Base-by-base conservation (phyloP, 1,140 invertebrate genomes). In the Tetraneura akinire region DNA sequence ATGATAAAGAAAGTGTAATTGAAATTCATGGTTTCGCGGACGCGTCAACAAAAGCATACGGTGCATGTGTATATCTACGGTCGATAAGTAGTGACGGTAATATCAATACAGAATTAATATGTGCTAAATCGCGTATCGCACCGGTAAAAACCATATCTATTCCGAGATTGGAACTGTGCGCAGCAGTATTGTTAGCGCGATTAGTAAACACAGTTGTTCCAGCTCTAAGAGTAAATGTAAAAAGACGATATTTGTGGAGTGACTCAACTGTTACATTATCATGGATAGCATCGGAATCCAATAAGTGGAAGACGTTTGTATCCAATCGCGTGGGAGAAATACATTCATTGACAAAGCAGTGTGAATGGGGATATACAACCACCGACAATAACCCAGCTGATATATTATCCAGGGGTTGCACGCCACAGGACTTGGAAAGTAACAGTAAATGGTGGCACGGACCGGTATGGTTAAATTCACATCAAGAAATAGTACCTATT, bases 361-460 rank as follows among this genome's bases (percentile, higher is more conserved):
- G 18, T 9, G 49, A 32, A 21, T 85, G 84, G 84, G 47, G 60
- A 1, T 82, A 84, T 47, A 81, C 84, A 1, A 85, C 83, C 3
- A 84, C 83, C 5, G 84, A 85, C 64, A 62, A 82, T 37, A 37
- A 37, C 32, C 32, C 32, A 37, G 32, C 32, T 37, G 32, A 37
- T 37, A 37, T 37, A 37, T 4, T 37, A 4, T 14, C 71, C 82
- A 9, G 84, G 84, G 37, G 60, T 0, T 82, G 84, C 37, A 80
- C 84, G 0, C 84, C 83, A 8, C 83, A 83, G 3, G 84, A 85
- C 64, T 37, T 37, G 8, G 32, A 37, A 62, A 82, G 47, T 80
- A 45, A 66, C 21, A 42, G 8, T 37, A 32, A 32, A 18, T 83
- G 81, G 81, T 83, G 80, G 76, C 21, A 83, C 29, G 62, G 23